phyloP scores from a whole-genome alignment of 2,888 invertebrate species.

The Pristionchus exspectatus region DNA sequence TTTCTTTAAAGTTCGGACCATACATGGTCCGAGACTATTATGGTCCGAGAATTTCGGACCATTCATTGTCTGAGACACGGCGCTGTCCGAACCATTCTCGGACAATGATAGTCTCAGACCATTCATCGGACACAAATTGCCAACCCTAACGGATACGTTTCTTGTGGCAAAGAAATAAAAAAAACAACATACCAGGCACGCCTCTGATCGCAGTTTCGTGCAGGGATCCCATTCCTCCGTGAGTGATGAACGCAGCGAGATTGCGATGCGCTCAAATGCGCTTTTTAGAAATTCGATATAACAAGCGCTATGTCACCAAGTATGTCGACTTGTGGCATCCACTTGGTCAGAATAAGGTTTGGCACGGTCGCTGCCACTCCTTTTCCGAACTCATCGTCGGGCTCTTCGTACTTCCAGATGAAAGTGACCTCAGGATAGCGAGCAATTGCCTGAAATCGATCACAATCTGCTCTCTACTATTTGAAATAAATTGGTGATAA shows the following conservation, averaged over 20 bases:
- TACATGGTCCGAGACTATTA: too few species aligned
- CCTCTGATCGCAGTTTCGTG: neutral
- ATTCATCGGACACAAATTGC: too few species aligned
- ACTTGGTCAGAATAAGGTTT: neutral
- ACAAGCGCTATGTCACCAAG: neutral
- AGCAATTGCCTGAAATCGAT: neutral
- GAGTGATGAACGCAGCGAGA: neutral
- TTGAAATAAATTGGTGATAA: too few species aligned
- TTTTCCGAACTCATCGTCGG: neutral
- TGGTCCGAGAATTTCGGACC: too few species aligned
- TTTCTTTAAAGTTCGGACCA: too few species aligned
- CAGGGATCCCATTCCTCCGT: neutral
- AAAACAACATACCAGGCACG: neutral
- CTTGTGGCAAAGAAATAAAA: too few species aligned
- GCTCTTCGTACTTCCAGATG: constrained; percentile 13
- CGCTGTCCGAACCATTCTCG: too few species aligned
- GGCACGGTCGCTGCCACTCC: neutral
- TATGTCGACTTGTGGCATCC: neutral
- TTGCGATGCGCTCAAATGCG: neutral
- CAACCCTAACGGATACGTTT: too few species aligned
- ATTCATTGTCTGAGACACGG: too few species aligned
- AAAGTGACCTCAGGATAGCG: neutral
- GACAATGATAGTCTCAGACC: too few species aligned
- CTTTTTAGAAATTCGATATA: neutral
- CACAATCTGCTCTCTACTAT: too few species aligned